phyloP scores from a whole-genome alignment of 2,888 invertebrate species.

The Graphium colonna region DNA sequence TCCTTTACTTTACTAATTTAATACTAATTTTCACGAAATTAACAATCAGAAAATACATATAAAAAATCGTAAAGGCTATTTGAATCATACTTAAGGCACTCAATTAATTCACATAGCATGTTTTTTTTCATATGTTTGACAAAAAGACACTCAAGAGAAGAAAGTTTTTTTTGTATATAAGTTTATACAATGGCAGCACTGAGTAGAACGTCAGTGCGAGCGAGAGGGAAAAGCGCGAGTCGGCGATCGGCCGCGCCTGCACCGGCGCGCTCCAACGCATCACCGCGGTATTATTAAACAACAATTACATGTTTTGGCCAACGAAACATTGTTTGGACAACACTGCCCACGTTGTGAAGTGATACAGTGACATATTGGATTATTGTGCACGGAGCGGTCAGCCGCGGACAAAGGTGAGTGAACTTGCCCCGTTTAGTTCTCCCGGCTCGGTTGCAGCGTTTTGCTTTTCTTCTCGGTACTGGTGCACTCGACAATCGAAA shows the following conservation, averaged over 20 bases:
- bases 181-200: slow-evolving; percentile 46
- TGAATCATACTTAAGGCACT: no score
- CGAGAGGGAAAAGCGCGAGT: slow-evolving; percentile 61
- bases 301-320: slow-evolving; percentile 53
- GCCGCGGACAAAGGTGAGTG: slow-evolving; percentile 56
- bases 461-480: slow-evolving; percentile 40
- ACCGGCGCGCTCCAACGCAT: slow-evolving; percentile 52
- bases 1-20: no score
- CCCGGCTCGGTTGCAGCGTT: slow-evolving; percentile 40
- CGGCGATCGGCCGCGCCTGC: slow-evolving; percentile 47
- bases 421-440: slow-evolving; percentile 52
- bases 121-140: no score
- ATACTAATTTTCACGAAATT: no score
- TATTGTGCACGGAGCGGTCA: slow-evolving; percentile 45
- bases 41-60: no score
- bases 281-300: slow-evolving; percentile 55
- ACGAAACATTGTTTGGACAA: slow-evolving; percentile 47
- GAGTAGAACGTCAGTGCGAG: slow-evolving; percentile 49
- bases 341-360: slow-evolving; percentile 29
- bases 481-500: slow-evolving; percentile 25
- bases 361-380: slow-evolving; percentile 32
- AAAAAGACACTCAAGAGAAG: no score
- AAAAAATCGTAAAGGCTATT: slow-evolving; percentile 25
- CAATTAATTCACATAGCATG: no score
- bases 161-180: no score